Evolutionary conservation across 2,888 invertebrate genomes (phyloP), one percentile per base, ranked within the genome.

Genomic region (Caenorhabditis sp.): DNA sequence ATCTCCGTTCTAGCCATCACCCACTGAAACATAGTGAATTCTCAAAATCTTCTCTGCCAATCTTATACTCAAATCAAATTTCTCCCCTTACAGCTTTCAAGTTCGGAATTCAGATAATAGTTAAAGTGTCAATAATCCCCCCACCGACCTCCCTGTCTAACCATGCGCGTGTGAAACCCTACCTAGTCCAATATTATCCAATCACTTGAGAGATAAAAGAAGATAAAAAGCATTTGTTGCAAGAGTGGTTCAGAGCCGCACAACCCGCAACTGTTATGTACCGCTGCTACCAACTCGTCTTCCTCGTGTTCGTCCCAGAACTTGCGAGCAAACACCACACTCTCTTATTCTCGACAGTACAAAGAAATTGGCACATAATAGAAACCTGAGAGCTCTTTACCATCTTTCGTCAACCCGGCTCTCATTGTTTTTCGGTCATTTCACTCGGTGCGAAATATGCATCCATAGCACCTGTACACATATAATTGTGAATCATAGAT

Each of bases 281-380:
- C 70, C 12, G 38, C 38, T 70, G 38, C 38, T 70, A 79, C 79
- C 41, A 51, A 61, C 75, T 58, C 58, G 64, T 73, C 49, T 51
- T 63, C 47, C 19, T 47, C 58, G 59, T 77, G 77, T 77, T 77
- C 76, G 69, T 47, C 47, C 79, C 22, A 79, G 79, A 79, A 79
- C 70, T 79, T 19, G 38, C 79, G 79, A 79, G 79, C 79, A 79
- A 79, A 79, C 79, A 77, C 77, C 61, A 77, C 69, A 69, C 69
- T 69, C 76, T 76, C 35, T 49, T 76, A 51, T 41, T 63, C 56
- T 70, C 47, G 56, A 72, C 79, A 70, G 79, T 79, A 79, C 79
- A 79, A 79, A 70, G 79, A 70, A 79, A 79, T 51, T 79, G 79
- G 70, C 79, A 79, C 70, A 79, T 79, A 79, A 79, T 79, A 79